A percentile compares a stretch with the other conserved stretches of the same genome.
Evolutionary conservation across 2,113 vertebrate genomes (phyloP).

Genomic region (Motacilla tschutschensis): DNA sequence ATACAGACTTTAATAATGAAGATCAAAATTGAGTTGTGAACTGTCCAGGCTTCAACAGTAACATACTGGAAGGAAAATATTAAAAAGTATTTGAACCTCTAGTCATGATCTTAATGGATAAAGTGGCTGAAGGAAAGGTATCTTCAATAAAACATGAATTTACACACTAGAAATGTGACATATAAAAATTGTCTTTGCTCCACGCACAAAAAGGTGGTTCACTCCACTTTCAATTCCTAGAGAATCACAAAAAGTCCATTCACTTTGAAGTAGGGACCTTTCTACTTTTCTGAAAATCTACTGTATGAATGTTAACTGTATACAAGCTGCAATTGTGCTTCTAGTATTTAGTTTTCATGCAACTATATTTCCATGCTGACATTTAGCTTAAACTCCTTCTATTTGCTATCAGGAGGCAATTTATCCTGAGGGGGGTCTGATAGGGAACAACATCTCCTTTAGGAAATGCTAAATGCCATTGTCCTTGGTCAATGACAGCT

Average conservation of each 20-base stretch:
- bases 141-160: background rate
- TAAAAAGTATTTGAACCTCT: background rate
- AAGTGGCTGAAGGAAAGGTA: background rate
- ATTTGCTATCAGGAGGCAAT: background rate
- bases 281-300: background rate
- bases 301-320: background rate
- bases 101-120: background rate
- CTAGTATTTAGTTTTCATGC: background rate
- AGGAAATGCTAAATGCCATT: background rate
- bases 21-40: background rate
- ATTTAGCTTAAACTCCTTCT: background rate
- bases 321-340: background rate
- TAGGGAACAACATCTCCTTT: background rate
- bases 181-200: background rate
- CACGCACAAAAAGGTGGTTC: background rate
- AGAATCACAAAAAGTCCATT: background rate
- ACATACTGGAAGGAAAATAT: background rate
- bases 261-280: background rate
- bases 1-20: background rate
- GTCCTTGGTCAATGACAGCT: background rate
- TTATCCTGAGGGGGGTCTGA: background rate
- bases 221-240: background rate
- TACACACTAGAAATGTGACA: background rate
- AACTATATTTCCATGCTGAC: background rate
- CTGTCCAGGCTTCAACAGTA: background rate